Evolutionary conservation across 2,888 invertebrate genomes (phyloP), one percentile per base, ranked within the genome.

Genomic region (Ormyrus nitidulus): DNA sequence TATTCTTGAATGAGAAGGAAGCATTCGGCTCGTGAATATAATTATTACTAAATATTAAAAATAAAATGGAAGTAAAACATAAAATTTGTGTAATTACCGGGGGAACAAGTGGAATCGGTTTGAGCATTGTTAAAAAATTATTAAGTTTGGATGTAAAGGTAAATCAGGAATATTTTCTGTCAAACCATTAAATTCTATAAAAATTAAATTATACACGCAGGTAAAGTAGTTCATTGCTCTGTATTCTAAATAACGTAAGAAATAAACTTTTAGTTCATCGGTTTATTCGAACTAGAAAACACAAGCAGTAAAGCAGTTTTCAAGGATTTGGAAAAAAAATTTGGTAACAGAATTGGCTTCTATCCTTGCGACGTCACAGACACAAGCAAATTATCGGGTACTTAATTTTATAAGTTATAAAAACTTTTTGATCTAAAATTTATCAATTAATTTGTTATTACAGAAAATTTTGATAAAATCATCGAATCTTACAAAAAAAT

Each of bases 331-430:
- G 90, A 90, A 69, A 84, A 88, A 2, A 91, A 91, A 83, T 90
- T 91, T 79, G 93, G 92, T 0, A 82, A 85, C 5, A 88, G 90
- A 82, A 91, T 91, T 0, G 85, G 90, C 4, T 93, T 92, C 84
- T 85, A 92, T 10, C 90, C 91, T 83, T 91, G 92, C 74, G 92
- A 93, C 72, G 92, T 93, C n/a, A 91, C 91, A 0, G 91, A 64
- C 0, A 53, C 2, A 0, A 54, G 53, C 4, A 2, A 59, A 34
- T 46, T 79, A 6, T 11, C 59, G 48, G 69, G 79, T 79, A 79
- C 44, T 1, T 59, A 44, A 19, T 13, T 51, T 65, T 19, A 61
- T 51, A 6, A 34, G 34, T 34, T 34, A 2, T 34, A 34, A 34
- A 34, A 34, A 1, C 34, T 34, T 34, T 34, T 34, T 34, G 2